Percentiles rank a stretch among this genome's conserved stretches.
Conservation (phyloP, 2,113 vertebrate genomes). For the Phrynosoma platyrhinos region DNA sequence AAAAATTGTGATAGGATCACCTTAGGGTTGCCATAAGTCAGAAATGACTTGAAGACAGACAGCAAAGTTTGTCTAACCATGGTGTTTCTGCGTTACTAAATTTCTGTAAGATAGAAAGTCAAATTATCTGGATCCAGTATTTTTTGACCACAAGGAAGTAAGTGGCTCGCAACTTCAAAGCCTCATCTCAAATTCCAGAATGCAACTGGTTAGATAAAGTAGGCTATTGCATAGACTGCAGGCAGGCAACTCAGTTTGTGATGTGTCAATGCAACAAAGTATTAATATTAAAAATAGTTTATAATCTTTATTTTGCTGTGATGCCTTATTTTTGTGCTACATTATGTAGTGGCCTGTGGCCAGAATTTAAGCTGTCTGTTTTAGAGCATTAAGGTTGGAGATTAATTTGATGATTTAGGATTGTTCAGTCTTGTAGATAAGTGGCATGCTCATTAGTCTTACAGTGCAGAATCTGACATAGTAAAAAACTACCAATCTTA, state of each 20-base stretch:
- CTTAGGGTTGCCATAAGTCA: too few species aligned
- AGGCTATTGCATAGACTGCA: not conserved
- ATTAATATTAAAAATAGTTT: too few species aligned
- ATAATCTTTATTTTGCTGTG: too few species aligned
- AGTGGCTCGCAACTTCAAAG: not conserved
- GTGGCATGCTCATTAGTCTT: not conserved
- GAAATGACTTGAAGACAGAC: too few species aligned
- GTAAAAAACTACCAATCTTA: too few species aligned
- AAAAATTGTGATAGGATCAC: too few species aligned
- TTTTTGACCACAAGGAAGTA: not conserved
- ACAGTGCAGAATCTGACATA: too few species aligned
- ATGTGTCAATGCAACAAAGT: not conserved
- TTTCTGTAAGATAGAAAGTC: not conserved
- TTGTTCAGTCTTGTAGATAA: not conserved
- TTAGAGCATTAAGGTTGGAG: not conserved
- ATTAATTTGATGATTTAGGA: too few species aligned
- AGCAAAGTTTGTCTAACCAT: not conserved
- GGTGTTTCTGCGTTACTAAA: not conserved
- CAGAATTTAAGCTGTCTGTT: not conserved
- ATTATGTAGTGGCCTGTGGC: not conserved
- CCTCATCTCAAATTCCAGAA: not conserved
- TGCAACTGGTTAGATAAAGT: not conserved
- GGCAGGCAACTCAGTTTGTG: not conserved
- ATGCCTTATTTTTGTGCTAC: too few species aligned
- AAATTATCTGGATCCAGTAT: not conserved